Conservation (phyloP, 2,888 invertebrate genomes). For the Ectropis crepuscularia region DNA sequence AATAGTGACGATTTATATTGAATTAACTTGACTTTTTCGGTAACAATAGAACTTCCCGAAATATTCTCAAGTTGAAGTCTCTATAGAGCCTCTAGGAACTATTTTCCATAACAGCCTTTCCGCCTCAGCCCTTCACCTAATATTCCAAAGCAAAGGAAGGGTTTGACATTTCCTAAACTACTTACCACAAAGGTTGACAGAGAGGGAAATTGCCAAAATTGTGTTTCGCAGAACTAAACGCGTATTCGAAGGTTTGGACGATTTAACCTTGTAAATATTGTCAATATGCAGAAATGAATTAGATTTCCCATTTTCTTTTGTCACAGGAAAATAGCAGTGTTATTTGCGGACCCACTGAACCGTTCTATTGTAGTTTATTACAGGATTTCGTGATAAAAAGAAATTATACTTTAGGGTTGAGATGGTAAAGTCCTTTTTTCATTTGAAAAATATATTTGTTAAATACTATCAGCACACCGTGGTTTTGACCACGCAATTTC, state of each 20-base stretch:
- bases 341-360: too few species aligned
- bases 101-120: constrained; percentile 5
- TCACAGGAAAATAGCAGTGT: too few species aligned
- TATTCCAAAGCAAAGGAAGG: constrained; percentile 14
- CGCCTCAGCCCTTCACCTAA: constrained; percentile 6
- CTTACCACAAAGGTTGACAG: constrained; percentile 22
- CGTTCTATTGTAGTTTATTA: too few species aligned
- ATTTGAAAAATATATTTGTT: too few species aligned
- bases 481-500: too few species aligned
- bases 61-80: background rate
- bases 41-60: too few species aligned
- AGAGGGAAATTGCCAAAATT: constrained; percentile 27
- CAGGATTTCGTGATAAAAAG: too few species aligned
- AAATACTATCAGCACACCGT: too few species aligned
- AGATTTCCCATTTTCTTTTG: background rate
- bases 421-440: too few species aligned
- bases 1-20: too few species aligned
- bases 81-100: background rate
- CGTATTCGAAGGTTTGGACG: constrained; percentile 9
- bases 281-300: constrained; percentile 5
- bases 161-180: constrained; percentile 30
- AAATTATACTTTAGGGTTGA: too few species aligned
- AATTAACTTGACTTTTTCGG: too few species aligned
- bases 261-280: constrained; percentile 2
- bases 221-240: constrained; percentile 17